Evolutionary conservation across 2,888 invertebrate species (phyloP), one percentile per base, ranked within the genome.

Genomic region (Andrena hattorfiana): DNA sequence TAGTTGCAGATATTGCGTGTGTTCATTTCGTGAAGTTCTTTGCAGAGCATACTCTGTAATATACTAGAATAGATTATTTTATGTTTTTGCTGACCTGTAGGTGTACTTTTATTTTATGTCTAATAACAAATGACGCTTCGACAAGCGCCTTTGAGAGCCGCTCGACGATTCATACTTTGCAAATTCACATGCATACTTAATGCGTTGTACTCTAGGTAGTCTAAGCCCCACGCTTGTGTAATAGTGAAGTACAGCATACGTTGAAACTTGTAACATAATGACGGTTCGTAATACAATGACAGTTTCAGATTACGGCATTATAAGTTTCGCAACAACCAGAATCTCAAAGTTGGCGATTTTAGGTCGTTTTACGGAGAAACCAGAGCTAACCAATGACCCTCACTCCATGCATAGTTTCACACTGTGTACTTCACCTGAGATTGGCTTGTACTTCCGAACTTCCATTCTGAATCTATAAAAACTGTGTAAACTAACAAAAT

Each of bases 251-350:
- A 66, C 63, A 56, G 26, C 70, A 76, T 60, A 63, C 70, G 59
- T 62, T 56, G 35, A 48, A 87, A 70, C 81, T 82, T 59, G 62
- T 49, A 59, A 71, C 49, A 35, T 78, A 82, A 82, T 82, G 83
- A 83, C 59, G 70, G 32, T 71, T 83, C 77, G 85, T 87, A 87
- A 88, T 88, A 88, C 87, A 90, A 89, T 89, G 87, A 89, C 89
- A 91, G 87, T 91, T 87, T 89, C 86, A 79, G 89, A 89, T 91
- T 87, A 90, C 90, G 84, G 86, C 81, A 85, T 87, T 87, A 85
- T 85, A 89, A 89, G 87, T 90, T 90, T 79, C 84, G 71, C 68
- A 35, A 78, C 66, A 70, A 28, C 66, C 35, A 62, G 74, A 51
- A 30, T 54, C 59, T 51, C 77, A 23, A 73, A 82, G 79, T 79